phyloP scores from a whole-genome alignment of 2,113 vertebrate genomes.

The Laticauda laticaudata region DNA sequence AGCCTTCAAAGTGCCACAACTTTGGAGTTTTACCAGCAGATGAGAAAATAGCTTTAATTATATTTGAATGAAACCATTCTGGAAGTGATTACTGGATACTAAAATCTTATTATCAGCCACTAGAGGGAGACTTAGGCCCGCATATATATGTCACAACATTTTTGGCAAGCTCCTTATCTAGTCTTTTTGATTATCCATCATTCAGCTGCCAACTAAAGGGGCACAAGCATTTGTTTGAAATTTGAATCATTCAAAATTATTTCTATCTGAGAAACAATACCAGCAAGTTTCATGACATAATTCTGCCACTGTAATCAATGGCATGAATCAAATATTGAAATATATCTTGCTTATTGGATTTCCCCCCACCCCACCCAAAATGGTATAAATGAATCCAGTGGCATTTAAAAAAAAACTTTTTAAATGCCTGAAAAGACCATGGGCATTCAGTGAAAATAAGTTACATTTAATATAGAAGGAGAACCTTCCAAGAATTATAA shows the following conservation, averaged over 20 bases:
- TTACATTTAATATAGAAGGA: neutral
- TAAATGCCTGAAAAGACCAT: neutral
- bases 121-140: slow-evolving; percentile 21
- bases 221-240: neutral
- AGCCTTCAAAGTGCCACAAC: neutral
- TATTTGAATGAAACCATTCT: neutral
- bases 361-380: neutral
- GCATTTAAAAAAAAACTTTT: neutral
- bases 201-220: neutral
- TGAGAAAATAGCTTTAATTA: neutral
- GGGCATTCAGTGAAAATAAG: neutral
- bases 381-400: neutral
- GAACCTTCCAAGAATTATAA: neutral
- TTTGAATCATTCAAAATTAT: neutral
- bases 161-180: neutral
- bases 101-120: neutral
- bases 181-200: neutral
- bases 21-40: neutral
- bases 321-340: neutral
- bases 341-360: neutral
- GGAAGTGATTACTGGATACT: neutral
- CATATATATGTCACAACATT: neutral
- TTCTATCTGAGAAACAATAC: neutral
- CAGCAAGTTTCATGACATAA: neutral
- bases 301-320: neutral